Base-by-base conservation (phyloP, 2,797 vertebrate genomes). In the Meriones psammophilus region DNA sequence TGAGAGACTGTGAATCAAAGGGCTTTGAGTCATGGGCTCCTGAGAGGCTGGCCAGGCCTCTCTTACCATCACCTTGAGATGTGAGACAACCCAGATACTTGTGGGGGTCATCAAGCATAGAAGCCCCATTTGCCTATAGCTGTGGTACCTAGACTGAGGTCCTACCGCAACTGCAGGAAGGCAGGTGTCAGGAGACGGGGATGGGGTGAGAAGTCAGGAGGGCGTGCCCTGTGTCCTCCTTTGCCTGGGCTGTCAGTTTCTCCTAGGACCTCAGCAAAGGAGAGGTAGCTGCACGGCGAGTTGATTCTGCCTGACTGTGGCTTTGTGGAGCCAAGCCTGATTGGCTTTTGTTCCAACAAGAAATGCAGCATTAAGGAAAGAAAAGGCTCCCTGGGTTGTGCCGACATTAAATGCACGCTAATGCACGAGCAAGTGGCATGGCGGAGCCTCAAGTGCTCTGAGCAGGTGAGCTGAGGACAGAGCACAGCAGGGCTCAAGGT, bases 231-330 rank as follows among this genome's bases (percentile, higher is more conserved):
- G 6, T 17, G n/a, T 68, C 8, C 17, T 73, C 2, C 36, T 77
- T 33, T 74, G n/a, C 54, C 1, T 3, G 1, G 1, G 30, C 74
- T 2, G 1, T 26, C 74, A 58, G 56, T 30, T 18, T 71, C 39
- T 56, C 1, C 7, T 10, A 7, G 78, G 91, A 42, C 14, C 39
- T 46, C 20, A 1, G 4, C 46, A 0, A 14, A 50, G 71, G 30
- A 9, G 12, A 10, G 54, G 56, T 0, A 5, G 69, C 68, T 0
- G 5, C 1, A 1, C 0, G 8, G 13, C 8, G 3, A 0, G 13
- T 13, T 13, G 5, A 9, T 28, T 15, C 80, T 0, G 3, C 22
- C 13, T 8, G 22, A 33, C 58, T 17, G 42, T 3, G 12, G 58
- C 39, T 39, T 54, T 13, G 24, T 20, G 42, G 87, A 93, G 74